Conservation (phyloP, 2,888 invertebrate species). For the Mechanitis mazaeus region DNA sequence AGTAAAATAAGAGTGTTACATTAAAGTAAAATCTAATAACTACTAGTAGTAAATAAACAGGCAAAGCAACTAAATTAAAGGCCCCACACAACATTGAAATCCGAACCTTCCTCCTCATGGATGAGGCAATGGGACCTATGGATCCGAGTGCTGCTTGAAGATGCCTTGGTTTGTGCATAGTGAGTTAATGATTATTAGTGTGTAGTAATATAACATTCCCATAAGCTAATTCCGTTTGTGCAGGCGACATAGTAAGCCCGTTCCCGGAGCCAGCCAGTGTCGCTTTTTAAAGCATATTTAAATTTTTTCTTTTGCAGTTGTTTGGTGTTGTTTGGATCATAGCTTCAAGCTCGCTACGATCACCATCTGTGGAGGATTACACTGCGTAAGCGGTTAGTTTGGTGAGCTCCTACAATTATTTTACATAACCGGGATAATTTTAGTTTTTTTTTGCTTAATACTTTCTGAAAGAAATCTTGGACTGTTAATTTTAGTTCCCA, state of each 20-base stretch:
- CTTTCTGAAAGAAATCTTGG: not conserved
- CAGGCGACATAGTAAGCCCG: slow-evolving; percentile 72
- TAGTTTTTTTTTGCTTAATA: slow-evolving; percentile 11
- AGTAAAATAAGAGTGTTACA: not conserved
- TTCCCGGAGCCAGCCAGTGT: slow-evolving; percentile 61
- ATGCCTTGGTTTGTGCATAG: slow-evolving; percentile 54
- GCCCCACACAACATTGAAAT: slow-evolving; percentile 46
- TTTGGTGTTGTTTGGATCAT: slow-evolving; percentile 78
- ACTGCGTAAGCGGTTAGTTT: slow-evolving; percentile 71
- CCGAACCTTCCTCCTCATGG: slow-evolving; percentile 64
- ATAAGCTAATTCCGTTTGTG: slow-evolving; percentile 71
- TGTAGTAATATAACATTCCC: slow-evolving; percentile 64
- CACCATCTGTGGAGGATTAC: slow-evolving; percentile 77
- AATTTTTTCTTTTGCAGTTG: slow-evolving; percentile 78
- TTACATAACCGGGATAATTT: slow-evolving; percentile 26
- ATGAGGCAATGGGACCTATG: slow-evolving; percentile 64
- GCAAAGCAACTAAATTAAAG: slow-evolving; percentile 49
- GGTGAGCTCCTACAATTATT: slow-evolving; percentile 44
- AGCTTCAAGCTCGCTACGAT: slow-evolving; percentile 77
- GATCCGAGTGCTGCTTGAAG: slow-evolving; percentile 67
- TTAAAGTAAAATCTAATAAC: slow-evolving; percentile 15
- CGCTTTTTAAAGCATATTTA: slow-evolving; percentile 76
- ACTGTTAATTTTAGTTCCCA: too few relatives aligned
- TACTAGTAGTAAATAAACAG: slow-evolving; percentile 41
- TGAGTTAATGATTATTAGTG: slow-evolving; percentile 46